Conservation (phyloP, 1,140 invertebrate genomes). For the Adelges cooleyi region DNA sequence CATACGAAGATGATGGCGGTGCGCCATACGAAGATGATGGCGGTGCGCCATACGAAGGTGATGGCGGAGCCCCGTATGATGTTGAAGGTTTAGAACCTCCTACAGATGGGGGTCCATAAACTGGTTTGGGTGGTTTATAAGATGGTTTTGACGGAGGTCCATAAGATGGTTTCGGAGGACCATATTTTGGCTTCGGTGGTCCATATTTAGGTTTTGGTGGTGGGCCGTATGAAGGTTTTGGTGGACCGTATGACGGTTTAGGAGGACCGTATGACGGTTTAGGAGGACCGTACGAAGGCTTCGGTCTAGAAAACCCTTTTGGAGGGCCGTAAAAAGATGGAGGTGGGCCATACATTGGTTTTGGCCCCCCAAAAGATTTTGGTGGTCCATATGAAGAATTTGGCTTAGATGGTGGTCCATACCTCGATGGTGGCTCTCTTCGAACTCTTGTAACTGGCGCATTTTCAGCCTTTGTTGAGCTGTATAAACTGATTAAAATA, state of each 20-base stretch:
- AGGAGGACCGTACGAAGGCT: slow-evolving; percentile 33
- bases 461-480: neutral
- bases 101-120: slow-evolving; percentile 34
- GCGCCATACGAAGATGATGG: slow-evolving; percentile 32
- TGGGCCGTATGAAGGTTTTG: slow-evolving; percentile 37
- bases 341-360: slow-evolving; percentile 32
- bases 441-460: neutral
- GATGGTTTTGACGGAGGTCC: slow-evolving; percentile 39
- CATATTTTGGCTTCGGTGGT: slow-evolving; percentile 31
- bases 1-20: slow-evolving; percentile 31
- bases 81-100: slow-evolving; percentile 30
- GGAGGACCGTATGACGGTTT: slow-evolving; percentile 34
- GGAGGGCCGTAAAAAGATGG: slow-evolving; percentile 31
- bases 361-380: slow-evolving; percentile 29
- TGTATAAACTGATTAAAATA: slow-evolving; percentile 2
- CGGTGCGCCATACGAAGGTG: slow-evolving; percentile 32
- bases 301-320: neutral
- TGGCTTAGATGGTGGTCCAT: slow-evolving; percentile 34
- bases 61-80: slow-evolving; percentile 36
- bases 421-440: slow-evolving; percentile 28
- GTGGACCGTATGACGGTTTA: slow-evolving; percentile 32
- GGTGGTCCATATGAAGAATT: slow-evolving; percentile 33
- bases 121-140: slow-evolving; percentile 37
- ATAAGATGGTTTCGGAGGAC: slow-evolving; percentile 38
- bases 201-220: slow-evolving; percentile 33